Conservation (phyloP, 2,113 vertebrate species). For the Trichechus manatus region DNA sequence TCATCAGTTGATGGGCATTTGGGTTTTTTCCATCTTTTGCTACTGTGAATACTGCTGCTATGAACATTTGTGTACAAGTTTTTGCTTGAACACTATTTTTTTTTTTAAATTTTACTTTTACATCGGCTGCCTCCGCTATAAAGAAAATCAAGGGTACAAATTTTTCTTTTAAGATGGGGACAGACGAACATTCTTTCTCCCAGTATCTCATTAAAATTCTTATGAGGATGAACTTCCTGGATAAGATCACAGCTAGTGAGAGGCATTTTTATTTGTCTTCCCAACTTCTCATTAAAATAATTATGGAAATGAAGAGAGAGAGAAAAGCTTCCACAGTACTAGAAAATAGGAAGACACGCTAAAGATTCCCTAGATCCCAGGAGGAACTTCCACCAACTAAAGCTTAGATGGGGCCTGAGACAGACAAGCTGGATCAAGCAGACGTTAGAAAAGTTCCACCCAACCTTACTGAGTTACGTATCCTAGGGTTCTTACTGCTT, state of each 20-base stretch:
- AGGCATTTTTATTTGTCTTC: not conserved
- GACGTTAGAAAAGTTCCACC: not conserved
- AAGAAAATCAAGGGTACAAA: not conserved
- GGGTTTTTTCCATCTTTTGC: not conserved
- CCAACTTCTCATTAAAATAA: constrained; percentile 47
- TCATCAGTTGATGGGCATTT: not conserved
- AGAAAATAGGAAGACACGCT: constrained; percentile 40
- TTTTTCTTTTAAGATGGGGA: not conserved
- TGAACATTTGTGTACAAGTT: not conserved
- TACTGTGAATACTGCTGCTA: not conserved
- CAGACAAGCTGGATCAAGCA: constrained; percentile 50
- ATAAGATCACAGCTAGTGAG: not conserved
- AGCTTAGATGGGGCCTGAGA: not conserved
- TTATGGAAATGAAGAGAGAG: constrained; percentile 47
- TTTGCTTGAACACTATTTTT: not conserved
- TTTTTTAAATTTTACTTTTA: constrained; percentile 49
- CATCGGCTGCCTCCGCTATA: not conserved
- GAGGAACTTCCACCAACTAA: constrained; percentile 26
- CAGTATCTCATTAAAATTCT: not conserved
- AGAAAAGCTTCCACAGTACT: not conserved
- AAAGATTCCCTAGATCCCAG: not conserved
- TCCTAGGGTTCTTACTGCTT: constrained; percentile 33
- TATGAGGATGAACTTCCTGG: not conserved
- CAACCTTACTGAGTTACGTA: not conserved
- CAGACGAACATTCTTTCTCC: not conserved